Percentiles rank a stretch among this genome's conserved stretches.
Conservation (phyloP, 2,797 vertebrate genomes). For the Pogoniulus pusillus region DNA sequence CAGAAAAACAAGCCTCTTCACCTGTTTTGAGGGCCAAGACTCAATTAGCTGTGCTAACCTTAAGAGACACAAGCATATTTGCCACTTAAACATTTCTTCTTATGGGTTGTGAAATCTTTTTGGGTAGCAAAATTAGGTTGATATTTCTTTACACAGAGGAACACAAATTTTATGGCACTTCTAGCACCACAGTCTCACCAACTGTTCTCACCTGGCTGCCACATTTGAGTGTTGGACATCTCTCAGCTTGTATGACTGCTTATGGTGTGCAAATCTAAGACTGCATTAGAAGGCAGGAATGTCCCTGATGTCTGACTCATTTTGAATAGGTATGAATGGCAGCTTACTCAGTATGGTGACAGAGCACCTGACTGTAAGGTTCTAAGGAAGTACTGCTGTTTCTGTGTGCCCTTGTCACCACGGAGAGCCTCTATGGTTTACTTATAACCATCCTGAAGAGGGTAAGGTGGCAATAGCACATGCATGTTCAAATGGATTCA, state of each 20-base stretch:
- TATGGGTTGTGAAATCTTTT: not conserved
- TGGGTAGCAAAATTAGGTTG: not conserved
- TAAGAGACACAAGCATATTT: not conserved
- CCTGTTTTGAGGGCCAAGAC: not conserved
- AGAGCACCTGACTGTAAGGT: not conserved
- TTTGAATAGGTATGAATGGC: not conserved
- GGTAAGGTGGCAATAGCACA: not conserved
- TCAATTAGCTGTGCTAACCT: not conserved
- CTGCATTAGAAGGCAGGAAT: not conserved
- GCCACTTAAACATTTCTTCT: not conserved
- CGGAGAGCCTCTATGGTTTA: fast-evolving
- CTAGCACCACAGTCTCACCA: not conserved
- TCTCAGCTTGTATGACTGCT: not conserved
- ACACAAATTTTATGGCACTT: not conserved
- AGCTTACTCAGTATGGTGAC: not conserved
- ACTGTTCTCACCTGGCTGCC: not conserved
- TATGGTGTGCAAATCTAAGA: not conserved
- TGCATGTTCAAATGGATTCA: not conserved
- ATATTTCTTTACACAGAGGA: not conserved
- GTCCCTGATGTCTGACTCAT: not conserved
- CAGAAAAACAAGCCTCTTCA: not conserved
- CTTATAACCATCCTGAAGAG: fast-evolving
- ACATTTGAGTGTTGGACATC: not conserved
- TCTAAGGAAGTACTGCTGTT: not conserved
- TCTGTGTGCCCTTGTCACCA: too few relatives aligned